These are phyloP conservation scores for Willowsia nigromaculata DNA, from an alignment of 2,888 invertebrate genomes.

Conservation along the genomic window DNA sequence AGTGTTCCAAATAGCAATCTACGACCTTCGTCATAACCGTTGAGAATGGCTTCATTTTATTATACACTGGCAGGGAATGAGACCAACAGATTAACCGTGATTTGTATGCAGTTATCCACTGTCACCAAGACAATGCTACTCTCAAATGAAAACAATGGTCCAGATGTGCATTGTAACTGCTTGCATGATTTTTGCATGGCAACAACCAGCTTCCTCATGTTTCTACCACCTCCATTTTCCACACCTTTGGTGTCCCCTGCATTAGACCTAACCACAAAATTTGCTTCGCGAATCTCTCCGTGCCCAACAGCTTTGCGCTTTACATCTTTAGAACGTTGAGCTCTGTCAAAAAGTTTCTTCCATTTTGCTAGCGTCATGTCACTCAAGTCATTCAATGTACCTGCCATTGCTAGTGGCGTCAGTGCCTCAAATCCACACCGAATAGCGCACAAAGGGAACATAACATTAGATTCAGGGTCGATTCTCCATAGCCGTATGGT, in stretches of 20 bases:
- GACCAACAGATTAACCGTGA: conserved; percentile 18
- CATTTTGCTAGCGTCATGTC: background rate
- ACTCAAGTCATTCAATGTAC: background rate
- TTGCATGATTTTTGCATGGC: background rate
- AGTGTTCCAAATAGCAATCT: too few species aligned
- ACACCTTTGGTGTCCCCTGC: background rate
- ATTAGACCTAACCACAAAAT: too few species aligned
- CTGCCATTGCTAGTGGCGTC: conserved; percentile 18
- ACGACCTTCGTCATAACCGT: too few species aligned
- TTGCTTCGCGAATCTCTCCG: too few species aligned
- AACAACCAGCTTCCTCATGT: background rate
- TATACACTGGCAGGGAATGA: conserved; percentile 15
- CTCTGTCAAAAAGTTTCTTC: background rate
- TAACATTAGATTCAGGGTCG: conserved; percentile 27
- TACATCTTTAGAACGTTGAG: background rate
- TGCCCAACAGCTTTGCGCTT: too few species aligned
- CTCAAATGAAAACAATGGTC: background rate
- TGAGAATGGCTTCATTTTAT: too few species aligned
- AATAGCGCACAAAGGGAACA: conserved; percentile 44
- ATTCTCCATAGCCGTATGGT: conserved; percentile 7
- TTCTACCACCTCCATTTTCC: background rate
- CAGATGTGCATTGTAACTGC: background rate
- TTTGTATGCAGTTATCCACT: background rate
- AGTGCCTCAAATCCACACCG: conserved; percentile 37
- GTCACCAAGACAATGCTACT: background rate